Evolutionary conservation across 2,797 vertebrate species (phyloP).

Genomic region (Phylloscopus collybita): DNA sequence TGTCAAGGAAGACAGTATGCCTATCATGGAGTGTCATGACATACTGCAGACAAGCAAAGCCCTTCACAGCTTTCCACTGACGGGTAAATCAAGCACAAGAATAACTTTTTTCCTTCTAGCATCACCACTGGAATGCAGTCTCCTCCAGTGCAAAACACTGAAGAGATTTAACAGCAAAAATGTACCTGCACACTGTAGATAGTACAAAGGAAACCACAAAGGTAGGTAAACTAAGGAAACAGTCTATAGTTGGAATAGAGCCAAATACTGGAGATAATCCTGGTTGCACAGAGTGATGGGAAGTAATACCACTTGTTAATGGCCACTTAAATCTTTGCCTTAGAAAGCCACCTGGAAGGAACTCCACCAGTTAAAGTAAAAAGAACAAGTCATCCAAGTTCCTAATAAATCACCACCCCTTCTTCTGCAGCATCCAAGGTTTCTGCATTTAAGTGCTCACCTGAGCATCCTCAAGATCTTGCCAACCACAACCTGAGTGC

Average conservation of each 20-base stretch:
- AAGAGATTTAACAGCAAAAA: background rate
- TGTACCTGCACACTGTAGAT: background rate
- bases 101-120: background rate
- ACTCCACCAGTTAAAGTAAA: background rate
- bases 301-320: background rate
- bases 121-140: background rate
- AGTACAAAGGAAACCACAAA: background rate
- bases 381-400: background rate
- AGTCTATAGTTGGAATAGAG: background rate
- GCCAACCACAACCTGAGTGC: background rate
- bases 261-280: background rate
- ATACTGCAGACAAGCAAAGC: background rate
- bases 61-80: background rate
- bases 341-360: background rate
- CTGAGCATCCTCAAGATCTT: background rate
- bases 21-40: background rate
- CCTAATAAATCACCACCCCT: background rate
- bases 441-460: background rate
- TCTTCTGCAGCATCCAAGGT: background rate
- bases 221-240: background rate
- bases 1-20: background rate
- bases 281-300: background rate
- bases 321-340: background rate
- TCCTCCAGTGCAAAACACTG: background rate
- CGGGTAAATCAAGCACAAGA: background rate